Percentiles rank a stretch among this genome's conserved stretches.
Evolutionary conservation across 2,113 vertebrate genomes (phyloP).

Genomic region (Raja brachyura): DNA sequence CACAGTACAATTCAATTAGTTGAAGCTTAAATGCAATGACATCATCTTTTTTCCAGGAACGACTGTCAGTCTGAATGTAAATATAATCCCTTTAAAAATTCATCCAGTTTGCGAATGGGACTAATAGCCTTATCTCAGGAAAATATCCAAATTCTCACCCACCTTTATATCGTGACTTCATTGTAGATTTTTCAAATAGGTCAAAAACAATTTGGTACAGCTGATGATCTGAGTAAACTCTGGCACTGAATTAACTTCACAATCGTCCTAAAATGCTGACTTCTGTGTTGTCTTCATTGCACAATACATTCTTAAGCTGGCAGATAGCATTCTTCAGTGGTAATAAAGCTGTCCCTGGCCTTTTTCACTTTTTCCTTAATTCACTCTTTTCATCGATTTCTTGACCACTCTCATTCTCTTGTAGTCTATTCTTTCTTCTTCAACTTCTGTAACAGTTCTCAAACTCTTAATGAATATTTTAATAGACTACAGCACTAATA

Average conservation of each 20-base stretch:
- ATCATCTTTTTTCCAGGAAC: not conserved
- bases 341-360: not conserved
- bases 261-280: conserved; percentile 23
- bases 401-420: conserved; percentile 30
- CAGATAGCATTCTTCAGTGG: conserved; percentile 1
- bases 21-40: conserved; percentile 21
- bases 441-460: conserved; percentile 16
- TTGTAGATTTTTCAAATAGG: not conserved
- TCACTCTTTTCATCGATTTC: conserved; percentile 25
- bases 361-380: conserved; percentile 33
- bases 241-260: not conserved
- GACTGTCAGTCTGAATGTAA: not conserved
- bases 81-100: not conserved
- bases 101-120: not conserved
- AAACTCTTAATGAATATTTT: conserved; percentile 28
- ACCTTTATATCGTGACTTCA: not conserved
- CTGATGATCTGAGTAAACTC: not conserved
- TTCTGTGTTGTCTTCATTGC: conserved; percentile 15
- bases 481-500: not conserved
- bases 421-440: conserved; percentile 32
- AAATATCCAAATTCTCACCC: not conserved
- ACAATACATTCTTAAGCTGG: not conserved
- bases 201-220: conserved; percentile 31
- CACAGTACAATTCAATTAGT: not conserved
- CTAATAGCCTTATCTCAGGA: not conserved